Evolutionary conservation across 2,113 vertebrate species (phyloP).

Genomic region (Garra rufa): DNA sequence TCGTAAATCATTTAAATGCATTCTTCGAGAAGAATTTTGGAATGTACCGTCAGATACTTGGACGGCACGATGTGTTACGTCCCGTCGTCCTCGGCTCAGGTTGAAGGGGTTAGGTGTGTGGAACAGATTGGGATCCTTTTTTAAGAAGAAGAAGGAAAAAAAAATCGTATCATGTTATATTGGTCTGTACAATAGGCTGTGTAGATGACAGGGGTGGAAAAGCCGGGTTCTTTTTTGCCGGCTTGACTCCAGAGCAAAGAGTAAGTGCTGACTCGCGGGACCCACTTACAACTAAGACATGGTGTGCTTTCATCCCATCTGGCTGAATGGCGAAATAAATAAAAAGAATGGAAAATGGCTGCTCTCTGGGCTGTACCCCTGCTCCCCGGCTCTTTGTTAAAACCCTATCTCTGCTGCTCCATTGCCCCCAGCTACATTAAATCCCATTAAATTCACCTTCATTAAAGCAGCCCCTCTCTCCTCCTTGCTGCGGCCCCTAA

Average conservation of each 20-base stretch:
- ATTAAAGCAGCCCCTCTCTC: slow-evolving; percentile 81
- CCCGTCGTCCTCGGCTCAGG: slow-evolving; percentile 36
- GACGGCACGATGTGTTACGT: neutral
- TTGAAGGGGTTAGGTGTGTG: slow-evolving; percentile 46
- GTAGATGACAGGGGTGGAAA: slow-evolving; percentile 59
- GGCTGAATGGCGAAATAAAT: slow-evolving; percentile 80
- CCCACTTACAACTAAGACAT: slow-evolving; percentile 72
- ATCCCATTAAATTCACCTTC: slow-evolving; percentile 88
- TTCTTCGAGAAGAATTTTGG: slow-evolving; percentile 19
- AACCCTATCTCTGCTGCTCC: slow-evolving; percentile 83
- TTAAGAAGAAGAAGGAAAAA: slow-evolving; percentile 25
- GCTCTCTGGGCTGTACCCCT: slow-evolving; percentile 77
- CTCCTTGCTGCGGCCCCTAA: slow-evolving; percentile 73
- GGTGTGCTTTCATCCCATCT: slow-evolving; percentile 70
- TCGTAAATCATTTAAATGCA: slow-evolving; percentile 33
- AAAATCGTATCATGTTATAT: slow-evolving; percentile 58
- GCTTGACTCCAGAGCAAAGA: slow-evolving; percentile 62
- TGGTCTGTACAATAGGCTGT: slow-evolving; percentile 53
- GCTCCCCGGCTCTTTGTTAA: slow-evolving; percentile 84
- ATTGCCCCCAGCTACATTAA: slow-evolving; percentile 85
- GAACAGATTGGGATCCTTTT: slow-evolving; percentile 31
- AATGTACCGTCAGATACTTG: neutral
- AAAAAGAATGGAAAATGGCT: slow-evolving; percentile 79
- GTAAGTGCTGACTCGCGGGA: slow-evolving; percentile 71
- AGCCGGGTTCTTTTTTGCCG: slow-evolving; percentile 58